Evolutionary conservation across 2,113 vertebrate species (phyloP), one percentile per base, ranked within the genome.

Genomic region (Odontesthes bonariensis): DNA sequence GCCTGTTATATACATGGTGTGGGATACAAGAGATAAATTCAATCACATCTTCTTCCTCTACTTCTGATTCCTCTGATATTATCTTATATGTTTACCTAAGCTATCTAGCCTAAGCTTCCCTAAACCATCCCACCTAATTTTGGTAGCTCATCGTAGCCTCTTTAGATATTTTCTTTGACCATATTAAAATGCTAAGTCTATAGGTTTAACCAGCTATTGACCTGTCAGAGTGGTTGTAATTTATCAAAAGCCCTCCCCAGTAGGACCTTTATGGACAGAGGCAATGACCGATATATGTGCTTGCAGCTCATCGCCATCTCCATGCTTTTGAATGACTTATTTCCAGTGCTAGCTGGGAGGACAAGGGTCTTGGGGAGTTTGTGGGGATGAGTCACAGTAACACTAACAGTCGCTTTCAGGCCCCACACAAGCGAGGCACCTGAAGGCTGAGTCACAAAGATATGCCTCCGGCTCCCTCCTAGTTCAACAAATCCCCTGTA

Each of bases 321-420:
- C 23, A 44, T 8, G 64, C 49, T 59, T 47, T 23, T 54, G 9
- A 55, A 8, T 54, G 61, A 70, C 61, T 60, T 64, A 64, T 80
- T 81, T 86, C 40, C 16, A 17, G 49, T 63, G 38, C 46, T 31
- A 47, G 68, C 70, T 49, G 16, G 14, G 75, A 74, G 77, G 73
- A 19, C 5, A 3, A 52, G 38, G 6, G 1, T 69, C 19, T 40
- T 40, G 23, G 60, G 67, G 62, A 58, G 79, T 64, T 74, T 62
- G 51, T 53, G 2, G 10, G 63, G 56, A 58, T 80, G 80, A 81
- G 75, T 82, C 74, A 80, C 76, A 82, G 67, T 59, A 54, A 62
- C 38, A 46, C 32, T 74, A 63, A 68, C 73, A 77, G 42, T 64
- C 67, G 56, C 60, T 74, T 75, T 57, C 47, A 75, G 57, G 67